These are phyloP conservation scores for Loxodonta africana DNA, from an alignment of 2,113 vertebrate species.

Conservation along the genomic window DNA sequence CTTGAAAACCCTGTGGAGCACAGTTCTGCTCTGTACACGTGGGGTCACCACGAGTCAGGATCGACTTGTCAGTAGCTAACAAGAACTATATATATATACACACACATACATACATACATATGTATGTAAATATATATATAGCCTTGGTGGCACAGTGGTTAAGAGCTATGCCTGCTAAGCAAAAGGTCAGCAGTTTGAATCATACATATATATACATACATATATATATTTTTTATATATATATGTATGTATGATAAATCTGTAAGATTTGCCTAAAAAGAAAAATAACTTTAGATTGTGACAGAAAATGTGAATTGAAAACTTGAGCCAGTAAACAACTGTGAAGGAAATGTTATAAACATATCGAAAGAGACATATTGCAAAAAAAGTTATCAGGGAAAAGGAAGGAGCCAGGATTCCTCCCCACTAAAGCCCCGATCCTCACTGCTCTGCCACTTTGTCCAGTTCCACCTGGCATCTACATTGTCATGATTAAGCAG, in stretches of 20 bases:
- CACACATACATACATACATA: not conserved
- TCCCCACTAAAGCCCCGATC: not conserved
- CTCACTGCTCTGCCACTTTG: not conserved
- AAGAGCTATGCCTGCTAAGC: no score
- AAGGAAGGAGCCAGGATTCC: not conserved
- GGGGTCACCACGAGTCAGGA: no score
- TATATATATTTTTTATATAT: no score
- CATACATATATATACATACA: no score
- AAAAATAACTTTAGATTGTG: not conserved
- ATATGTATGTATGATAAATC: not conserved
- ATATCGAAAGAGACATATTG: not conserved
- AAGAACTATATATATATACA: not conserved
- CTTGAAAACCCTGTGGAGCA: not conserved
- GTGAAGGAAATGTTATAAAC: not conserved
- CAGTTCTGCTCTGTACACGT: not conserved
- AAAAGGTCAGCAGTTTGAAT: no score
- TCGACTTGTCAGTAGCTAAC: not conserved
- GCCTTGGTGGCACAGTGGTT: no score
- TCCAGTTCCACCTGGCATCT: constrained; percentile 37
- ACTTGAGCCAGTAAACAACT: not conserved
- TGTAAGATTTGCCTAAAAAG: not conserved
- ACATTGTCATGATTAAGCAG: constrained; percentile 59
- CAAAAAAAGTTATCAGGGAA: not conserved
- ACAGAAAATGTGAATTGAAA: not conserved
- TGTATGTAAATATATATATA: no score